These are phyloP conservation scores for Aphis craccivora DNA, from an alignment of 1,140 invertebrate species.

Conservation along the genomic window DNA sequence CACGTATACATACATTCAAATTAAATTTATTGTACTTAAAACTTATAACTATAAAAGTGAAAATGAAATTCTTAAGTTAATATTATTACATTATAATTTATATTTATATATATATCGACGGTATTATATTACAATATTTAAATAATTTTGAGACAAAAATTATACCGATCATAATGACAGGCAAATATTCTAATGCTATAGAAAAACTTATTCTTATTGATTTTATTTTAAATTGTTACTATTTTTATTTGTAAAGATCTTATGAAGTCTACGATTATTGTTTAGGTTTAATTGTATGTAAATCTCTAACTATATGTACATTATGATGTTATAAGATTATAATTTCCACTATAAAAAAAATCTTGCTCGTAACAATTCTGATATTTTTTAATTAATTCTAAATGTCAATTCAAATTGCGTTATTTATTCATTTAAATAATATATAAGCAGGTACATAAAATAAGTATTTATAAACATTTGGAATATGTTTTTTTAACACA, in stretches of 20 bases:
- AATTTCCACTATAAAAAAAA: not conserved
- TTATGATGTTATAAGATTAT: not conserved
- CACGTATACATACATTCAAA: not conserved
- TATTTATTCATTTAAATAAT: not conserved
- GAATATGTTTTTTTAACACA: not conserved
- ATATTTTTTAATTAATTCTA: not conserved
- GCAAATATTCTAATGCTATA: not conserved
- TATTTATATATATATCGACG: too few species aligned
- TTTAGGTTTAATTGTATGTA: not conserved
- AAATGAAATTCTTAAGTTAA: constrained; percentile 8
- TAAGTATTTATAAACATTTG: not conserved
- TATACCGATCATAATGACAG: not conserved
- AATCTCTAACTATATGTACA: not conserved
- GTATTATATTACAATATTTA: not conserved
- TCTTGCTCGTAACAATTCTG: not conserved
- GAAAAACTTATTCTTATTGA: not conserved
- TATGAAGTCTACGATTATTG: not conserved
- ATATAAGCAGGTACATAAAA: not conserved
- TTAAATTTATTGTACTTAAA: not conserved
- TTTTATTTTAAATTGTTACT: not conserved
- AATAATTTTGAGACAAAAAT: not conserved
- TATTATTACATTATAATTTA: not conserved
- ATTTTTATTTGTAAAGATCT: not conserved
- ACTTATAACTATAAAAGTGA: not conserved
- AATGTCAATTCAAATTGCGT: not conserved